phyloP scores from a whole-genome alignment of 1,140 invertebrate genomes.

The Dinothrombium tinctorium region DNA sequence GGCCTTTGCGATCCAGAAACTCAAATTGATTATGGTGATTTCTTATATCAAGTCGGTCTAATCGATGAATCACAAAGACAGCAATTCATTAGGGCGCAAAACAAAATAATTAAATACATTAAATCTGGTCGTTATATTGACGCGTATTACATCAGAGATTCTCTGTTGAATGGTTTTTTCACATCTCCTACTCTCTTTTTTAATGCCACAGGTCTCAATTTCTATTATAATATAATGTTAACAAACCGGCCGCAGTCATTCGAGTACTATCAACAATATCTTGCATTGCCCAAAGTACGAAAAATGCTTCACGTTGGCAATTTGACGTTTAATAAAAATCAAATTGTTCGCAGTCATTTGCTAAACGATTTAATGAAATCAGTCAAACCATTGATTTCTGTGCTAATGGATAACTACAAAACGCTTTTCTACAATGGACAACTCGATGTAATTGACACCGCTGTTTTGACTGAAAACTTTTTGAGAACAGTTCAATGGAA shows the following conservation, averaged over 20 bases:
- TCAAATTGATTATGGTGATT: constrained; percentile 49
- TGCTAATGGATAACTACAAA: constrained; percentile 28
- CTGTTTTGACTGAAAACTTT: constrained; percentile 46
- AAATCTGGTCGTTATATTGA: constrained; percentile 27
- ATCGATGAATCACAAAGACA: constrained; percentile 31
- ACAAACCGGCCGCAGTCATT: constrained; percentile 25
- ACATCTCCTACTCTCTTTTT: constrained; percentile 35
- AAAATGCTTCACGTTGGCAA: constrained; percentile 58
- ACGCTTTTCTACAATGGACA: constrained; percentile 42
- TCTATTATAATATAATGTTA: constrained; percentile 53
- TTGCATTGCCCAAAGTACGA: constrained; percentile 29
- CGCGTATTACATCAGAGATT: no score
- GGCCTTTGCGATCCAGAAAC: constrained; percentile 53
- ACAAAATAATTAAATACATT: no score
- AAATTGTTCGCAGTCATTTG: constrained; percentile 37
- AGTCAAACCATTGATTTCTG: constrained; percentile 42
- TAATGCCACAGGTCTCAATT: constrained; percentile 48
- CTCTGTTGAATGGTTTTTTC: constrained; percentile 39
- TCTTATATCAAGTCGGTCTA: constrained; percentile 53
- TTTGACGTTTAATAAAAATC: constrained; percentile 31
- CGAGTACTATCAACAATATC: constrained; percentile 21
- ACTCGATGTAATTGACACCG: constrained; percentile 57
- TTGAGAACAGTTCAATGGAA: constrained; percentile 37
- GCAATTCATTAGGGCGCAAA: no score
- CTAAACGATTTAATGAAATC: constrained; percentile 57